Evolutionary conservation across 2,888 invertebrate genomes (phyloP), one percentile per base, ranked within the genome.

Genomic region (Allophyes oxyacanthae): DNA sequence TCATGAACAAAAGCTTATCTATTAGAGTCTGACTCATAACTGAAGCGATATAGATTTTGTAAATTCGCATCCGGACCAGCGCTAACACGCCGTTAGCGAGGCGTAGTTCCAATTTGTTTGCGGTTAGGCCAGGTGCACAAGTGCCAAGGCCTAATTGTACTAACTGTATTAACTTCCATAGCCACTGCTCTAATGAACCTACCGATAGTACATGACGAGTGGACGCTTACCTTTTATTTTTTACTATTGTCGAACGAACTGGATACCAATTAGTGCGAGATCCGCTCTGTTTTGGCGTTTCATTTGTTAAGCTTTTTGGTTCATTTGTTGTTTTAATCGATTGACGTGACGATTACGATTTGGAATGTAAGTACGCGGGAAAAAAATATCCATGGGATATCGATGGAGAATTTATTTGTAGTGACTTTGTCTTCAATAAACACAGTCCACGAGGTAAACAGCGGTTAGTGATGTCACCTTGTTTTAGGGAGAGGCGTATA

Each of bases 111-210:
- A 81, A 81, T 81, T 81, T 81, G 81, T 81, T 74, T 76, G 81
- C 63, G 81, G 81, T 75, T 40, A 57, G 52, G 60, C 40, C 81
- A 78, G 80, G 79, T 81, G 79, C 68, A 64, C 67, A 66, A 64
- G 72, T 67, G 68, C 73, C 50, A 59, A 63, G 38, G 63, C 73
- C 76, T 78, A 79, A 80, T 79, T 80, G 79, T 72, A 53, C 69
- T 71, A 77, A 81, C 73, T 68, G 59, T 63, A 80, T 80, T 80
- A 81, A 80, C 81, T 77, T 78, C 76, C 72, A 67, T 69, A 63
- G 65, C 68, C 58, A 66, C 66, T 66, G 59, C 68, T 64, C 63
- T 75, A 75, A 72, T 72, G 77, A 76, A 71, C 58, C 62, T 42
- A 34, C 45, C 51, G 55, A 57, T 65, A 60, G 46, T 72, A 46